Evolutionary conservation across 1,140 invertebrate genomes (phyloP).

Genomic region (Drosophila bifasciata): DNA sequence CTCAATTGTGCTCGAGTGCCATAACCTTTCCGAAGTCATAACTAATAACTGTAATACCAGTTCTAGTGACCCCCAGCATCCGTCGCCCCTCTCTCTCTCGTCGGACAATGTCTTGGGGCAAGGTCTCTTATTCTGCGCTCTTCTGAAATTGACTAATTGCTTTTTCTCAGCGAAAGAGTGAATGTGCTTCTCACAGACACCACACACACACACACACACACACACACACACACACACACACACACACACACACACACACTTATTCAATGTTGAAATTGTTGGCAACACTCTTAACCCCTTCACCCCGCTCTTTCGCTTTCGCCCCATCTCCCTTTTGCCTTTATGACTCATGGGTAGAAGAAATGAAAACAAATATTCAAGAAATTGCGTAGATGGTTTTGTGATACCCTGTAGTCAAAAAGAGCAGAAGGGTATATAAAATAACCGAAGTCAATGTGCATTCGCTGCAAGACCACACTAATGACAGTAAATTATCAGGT

Average conservation of each 20-base stretch:
- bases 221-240: background rate
- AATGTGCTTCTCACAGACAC: slow-evolving; percentile 3
- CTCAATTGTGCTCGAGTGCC: slow-evolving; percentile 7
- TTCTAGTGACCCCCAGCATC: slow-evolving; percentile 19
- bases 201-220: background rate
- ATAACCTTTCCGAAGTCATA: slow-evolving; percentile 25
- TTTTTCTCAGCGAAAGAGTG: slow-evolving; percentile 35
- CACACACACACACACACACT: background rate
- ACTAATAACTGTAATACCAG: slow-evolving; percentile 13
- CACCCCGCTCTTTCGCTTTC: background rate
- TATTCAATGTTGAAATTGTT: slow-evolving; percentile 21
- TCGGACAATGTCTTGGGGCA: slow-evolving; percentile 34
- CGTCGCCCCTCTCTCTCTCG: background rate
- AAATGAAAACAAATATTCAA: slow-evolving; percentile 32
- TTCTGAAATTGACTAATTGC: slow-evolving; percentile 66
- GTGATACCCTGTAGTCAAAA: background rate
- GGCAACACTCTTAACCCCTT: slow-evolving; percentile 30
- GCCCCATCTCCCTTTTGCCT: slow-evolving; percentile 4
- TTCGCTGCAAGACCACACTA: too few relatives aligned
- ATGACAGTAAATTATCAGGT: too few relatives aligned
- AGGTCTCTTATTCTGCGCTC: slow-evolving; percentile 32
- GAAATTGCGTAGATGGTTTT: slow-evolving; percentile 42
- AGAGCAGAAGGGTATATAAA: too few relatives aligned
- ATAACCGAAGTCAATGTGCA: too few relatives aligned
- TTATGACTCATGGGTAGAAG: slow-evolving; percentile 37